These are phyloP conservation scores for Drosophila quadrilineata DNA, from an alignment of 1,140 invertebrate genomes.

Conservation along the genomic window DNA sequence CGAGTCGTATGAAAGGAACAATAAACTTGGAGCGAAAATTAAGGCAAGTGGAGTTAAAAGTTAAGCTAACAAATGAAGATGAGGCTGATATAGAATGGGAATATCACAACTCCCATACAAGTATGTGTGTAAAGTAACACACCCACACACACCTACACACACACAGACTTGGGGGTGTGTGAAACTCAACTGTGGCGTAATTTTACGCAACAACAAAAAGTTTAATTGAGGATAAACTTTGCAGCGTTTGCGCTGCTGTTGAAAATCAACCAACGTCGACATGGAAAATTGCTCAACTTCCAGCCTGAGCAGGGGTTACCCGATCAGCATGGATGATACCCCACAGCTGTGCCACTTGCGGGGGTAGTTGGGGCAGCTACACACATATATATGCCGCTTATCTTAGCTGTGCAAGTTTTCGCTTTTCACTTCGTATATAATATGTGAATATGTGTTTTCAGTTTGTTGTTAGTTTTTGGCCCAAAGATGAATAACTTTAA, in stretches of 20 bases:
- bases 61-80: slow-evolving; percentile 75
- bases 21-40: slow-evolving; percentile 63
- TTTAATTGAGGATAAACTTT: slow-evolving; percentile 79
- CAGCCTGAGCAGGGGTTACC: slow-evolving; percentile 5
- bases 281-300: slow-evolving; percentile 50
- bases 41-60: slow-evolving; percentile 76
- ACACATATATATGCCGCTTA: slow-evolving; percentile 29
- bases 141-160: slow-evolving; percentile 4
- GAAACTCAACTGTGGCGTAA: slow-evolving; percentile 54
- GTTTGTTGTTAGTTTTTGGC: slow-evolving; percentile 31
- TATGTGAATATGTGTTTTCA: slow-evolving; percentile 38
- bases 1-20: slow-evolving; percentile 58
- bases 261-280: slow-evolving; percentile 63
- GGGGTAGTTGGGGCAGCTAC: background rate
- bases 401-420: slow-evolving; percentile 41
- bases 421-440: slow-evolving; percentile 39
- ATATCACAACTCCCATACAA: background rate
- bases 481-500: slow-evolving; percentile 25
- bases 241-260: slow-evolving; percentile 75
- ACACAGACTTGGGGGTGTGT: slow-evolving; percentile 7
- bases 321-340: no score
- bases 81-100: slow-evolving; percentile 29
- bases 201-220: slow-evolving; percentile 77
- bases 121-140: slow-evolving; percentile 41
- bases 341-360: no score